Evolutionary conservation across 2,888 invertebrate species (phyloP).

Genomic region (Cephus runcator): DNA sequence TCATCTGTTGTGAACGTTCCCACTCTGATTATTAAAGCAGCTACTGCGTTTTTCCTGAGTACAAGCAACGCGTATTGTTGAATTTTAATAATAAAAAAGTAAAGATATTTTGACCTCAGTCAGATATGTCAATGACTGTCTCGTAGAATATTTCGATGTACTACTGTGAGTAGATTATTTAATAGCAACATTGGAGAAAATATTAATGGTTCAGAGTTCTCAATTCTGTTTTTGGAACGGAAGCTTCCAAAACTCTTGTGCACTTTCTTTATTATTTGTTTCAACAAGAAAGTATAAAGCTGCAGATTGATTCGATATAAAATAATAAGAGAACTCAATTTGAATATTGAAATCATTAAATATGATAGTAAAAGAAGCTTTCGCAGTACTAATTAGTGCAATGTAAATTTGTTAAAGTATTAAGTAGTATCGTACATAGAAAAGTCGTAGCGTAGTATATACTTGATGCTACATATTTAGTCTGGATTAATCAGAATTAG

Average conservation of each 20-base stretch:
- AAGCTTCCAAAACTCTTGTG: not conserved
- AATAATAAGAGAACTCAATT: not conserved
- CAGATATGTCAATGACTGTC: not conserved
- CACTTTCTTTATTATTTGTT: not conserved
- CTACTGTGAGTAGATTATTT: not conserved
- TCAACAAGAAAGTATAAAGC: not conserved
- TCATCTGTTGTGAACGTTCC: slow-evolving; percentile 33
- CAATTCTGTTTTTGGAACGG: not conserved
- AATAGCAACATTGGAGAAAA: not conserved
- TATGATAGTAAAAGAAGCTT: not conserved
- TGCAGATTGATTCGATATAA: not conserved
- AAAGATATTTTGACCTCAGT: not conserved
- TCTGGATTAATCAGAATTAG: slow-evolving; percentile 12
- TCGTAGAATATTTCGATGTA: not conserved
- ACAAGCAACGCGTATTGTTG: not conserved
- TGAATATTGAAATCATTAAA: not conserved
- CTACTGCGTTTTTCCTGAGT: not conserved
- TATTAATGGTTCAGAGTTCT: not conserved
- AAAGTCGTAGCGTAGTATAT: not conserved
- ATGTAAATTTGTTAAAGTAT: not conserved
- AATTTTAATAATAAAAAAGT: not conserved
- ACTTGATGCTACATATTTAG: not conserved
- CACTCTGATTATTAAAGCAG: slow-evolving; percentile 24
- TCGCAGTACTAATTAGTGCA: not conserved
- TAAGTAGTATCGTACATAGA: not conserved